Base-by-base conservation (phyloP, 2,888 invertebrate species). In the Drosophila merina region DNA sequence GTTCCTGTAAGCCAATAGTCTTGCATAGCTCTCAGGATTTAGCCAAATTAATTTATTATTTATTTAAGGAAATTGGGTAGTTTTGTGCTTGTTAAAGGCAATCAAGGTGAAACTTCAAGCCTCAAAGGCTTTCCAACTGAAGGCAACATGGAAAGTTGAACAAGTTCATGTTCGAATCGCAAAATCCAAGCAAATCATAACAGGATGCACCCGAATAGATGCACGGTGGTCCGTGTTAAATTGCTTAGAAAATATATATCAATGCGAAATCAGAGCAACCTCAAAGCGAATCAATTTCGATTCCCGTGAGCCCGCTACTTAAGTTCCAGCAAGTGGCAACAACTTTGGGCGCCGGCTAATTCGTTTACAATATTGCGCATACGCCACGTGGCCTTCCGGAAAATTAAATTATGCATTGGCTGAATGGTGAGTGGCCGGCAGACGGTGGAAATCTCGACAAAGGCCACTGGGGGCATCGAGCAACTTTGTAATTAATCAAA, bases 401-500 rank as follows among this genome's bases (percentile, higher is more conserved):
- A 82, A 64, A 82, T 88, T 76, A 69, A 86, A 86, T 88, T 83
- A 88, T 74, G 72, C 69, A 60, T 50, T 69, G 58, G 30, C 74
- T 57, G 52, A 68, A 68, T n/a, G 73, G 20, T 47, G 33, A 44
- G 68, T 50, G 56, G 48, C 49, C 14, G 60, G 47, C 57, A 38
- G 44, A 58, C 64, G 75, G 51, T 72, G 20, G 54, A 70, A 54
- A 64, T 69, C 63, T 66, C 45, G 48, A 48, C 69, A 77, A 68
- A 50, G 63, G 68, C 69, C 40, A 26, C 28, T 51, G 47, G 48
- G 57, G 69, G 48, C 57, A 57, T 12, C 70, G 40, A 56, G 55
- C 48, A 66, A 55, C 68, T 67, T 62, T 66, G 77, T 75, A 86
- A 88, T 82, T 86, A 88, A 88, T 84, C 78, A 80, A 72, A 76